Conservation (phyloP, 2,113 vertebrate species). For the Datnioides undecimradiatus region DNA sequence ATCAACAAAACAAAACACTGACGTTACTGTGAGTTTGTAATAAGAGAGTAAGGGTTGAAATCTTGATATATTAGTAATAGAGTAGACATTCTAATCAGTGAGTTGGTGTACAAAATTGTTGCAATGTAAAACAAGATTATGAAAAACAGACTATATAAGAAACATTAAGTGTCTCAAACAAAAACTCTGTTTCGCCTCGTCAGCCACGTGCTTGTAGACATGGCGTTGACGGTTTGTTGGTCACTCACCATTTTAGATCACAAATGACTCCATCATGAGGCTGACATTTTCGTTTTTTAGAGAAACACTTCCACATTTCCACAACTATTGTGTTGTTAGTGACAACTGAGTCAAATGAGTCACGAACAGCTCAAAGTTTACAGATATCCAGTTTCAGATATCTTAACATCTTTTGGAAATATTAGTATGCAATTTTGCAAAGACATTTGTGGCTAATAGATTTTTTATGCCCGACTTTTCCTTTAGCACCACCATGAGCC, state of each 20-base stretch:
- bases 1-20: too few species aligned
- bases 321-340: too few species aligned
- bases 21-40: too few species aligned
- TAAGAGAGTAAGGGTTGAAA: too few species aligned
- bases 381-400: background rate
- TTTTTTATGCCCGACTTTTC: too few species aligned
- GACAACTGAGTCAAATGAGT: too few species aligned
- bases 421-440: background rate
- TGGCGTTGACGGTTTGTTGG: background rate
- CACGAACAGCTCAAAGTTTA: background rate
- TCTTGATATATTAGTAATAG: too few species aligned
- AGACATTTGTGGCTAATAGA: background rate
- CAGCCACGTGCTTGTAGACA: background rate
- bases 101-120: background rate
- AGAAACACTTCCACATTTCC: too few species aligned
- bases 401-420: background rate
- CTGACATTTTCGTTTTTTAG: too few species aligned
- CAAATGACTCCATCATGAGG: too few species aligned
- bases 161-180: too few species aligned
- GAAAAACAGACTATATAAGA: background rate
- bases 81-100: background rate
- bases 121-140: too few species aligned
- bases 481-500: background rate
- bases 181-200: background rate
- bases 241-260: background rate